These are phyloP conservation scores for Heliconius hortense DNA, from an alignment of 2,888 invertebrate genomes.

Conservation along the genomic window DNA sequence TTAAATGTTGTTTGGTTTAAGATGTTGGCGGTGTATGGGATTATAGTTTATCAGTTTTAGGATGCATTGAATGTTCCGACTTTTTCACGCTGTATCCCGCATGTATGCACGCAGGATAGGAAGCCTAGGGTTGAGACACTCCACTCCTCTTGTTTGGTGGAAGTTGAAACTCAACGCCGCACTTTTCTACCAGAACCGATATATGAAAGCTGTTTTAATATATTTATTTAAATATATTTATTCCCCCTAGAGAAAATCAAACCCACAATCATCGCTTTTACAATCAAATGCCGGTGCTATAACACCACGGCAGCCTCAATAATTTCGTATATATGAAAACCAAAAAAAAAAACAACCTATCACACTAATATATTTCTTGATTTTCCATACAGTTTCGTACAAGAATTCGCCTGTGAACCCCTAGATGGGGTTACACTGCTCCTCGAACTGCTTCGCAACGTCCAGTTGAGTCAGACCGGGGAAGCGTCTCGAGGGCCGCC, in stretches of 20 bases:
- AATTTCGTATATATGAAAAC: no score
- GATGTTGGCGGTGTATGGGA: not conserved
- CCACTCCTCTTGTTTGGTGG: not conserved
- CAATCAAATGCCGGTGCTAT: no score
- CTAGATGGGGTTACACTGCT: constrained; percentile 93
- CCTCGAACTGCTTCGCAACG: constrained; percentile 91
- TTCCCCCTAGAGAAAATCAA: no score
- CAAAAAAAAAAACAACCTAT: not conserved
- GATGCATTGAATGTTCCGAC: no score
- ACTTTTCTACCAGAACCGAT: no score
- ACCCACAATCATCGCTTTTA: no score
- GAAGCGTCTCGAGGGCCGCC: constrained; percentile 84
- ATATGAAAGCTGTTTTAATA: no score
- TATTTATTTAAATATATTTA: no score
- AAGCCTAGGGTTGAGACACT: not conserved
- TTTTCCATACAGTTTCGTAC: constrained; percentile 87
- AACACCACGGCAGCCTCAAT: no score
- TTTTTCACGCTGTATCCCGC: not conserved
- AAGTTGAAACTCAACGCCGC: no score
- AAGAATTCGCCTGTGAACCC: constrained; percentile 94
- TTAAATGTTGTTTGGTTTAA: not conserved
- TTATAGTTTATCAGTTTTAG: no score
- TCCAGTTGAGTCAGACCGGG: constrained; percentile 90
- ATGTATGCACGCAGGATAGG: not conserved
- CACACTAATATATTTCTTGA: not conserved